These are phyloP conservation scores for Neodiprion pinetum DNA, from an alignment of 1,140 invertebrate genomes.

Conservation along the genomic window DNA sequence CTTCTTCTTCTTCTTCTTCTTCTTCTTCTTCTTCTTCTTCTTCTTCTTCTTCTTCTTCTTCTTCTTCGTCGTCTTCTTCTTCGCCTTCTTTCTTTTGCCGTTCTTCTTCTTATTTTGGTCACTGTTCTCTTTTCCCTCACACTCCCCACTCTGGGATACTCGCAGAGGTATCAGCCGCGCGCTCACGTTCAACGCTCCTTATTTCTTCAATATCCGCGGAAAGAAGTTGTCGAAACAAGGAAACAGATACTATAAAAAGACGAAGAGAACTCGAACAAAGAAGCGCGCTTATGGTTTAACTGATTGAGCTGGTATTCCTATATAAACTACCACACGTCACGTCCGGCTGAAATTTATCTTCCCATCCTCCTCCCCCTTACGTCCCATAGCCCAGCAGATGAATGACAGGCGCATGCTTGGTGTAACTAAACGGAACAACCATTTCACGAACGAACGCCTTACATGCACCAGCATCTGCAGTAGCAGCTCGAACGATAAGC, in stretches of 20 bases:
- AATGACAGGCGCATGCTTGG: slow-evolving; percentile 4
- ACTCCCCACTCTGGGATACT: not conserved
- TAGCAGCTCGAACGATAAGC: not conserved
- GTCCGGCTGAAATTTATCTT: slow-evolving; percentile 5
- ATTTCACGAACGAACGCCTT: not conserved
- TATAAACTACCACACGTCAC: not conserved
- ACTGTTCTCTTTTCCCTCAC: not conserved
- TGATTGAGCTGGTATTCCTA: not conserved
- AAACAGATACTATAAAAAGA: not conserved
- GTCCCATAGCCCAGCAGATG: not conserved
- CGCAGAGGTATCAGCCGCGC: not conserved
- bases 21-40: slow-evolving; percentile 9
- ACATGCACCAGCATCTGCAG: not conserved
- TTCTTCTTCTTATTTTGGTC: not conserved
- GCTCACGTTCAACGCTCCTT: not conserved
- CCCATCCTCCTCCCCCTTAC: not conserved
- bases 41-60: slow-evolving; percentile 8
- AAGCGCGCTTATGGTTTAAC: not conserved
- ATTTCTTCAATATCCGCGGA: not conserved
- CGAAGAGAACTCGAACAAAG: not conserved
- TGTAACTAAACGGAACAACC: slow-evolving; percentile 3
- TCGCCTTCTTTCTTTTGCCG: not conserved
- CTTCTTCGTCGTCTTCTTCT: not conserved
- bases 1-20: slow-evolving; percentile 13
- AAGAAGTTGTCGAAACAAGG: not conserved